Percentiles rank a stretch among this genome's conserved stretches.
These are phyloP conservation scores for Aurelia aurita complex sp. Pacific DNA, from an alignment of 30 jellyfish, hydroid and myxozoan genomes.

Conservation along the genomic window DNA sequence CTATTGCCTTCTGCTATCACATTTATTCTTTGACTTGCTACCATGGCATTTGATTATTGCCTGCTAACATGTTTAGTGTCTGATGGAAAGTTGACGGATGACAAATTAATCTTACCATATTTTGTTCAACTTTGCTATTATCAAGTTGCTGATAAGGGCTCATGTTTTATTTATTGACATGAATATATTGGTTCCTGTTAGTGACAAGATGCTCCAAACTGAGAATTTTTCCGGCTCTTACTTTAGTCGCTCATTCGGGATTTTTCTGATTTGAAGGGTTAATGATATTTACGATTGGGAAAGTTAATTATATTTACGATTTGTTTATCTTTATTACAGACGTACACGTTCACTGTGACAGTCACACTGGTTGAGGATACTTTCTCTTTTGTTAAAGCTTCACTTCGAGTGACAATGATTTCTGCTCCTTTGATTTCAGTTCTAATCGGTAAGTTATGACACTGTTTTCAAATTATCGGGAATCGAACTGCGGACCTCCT, in stretches of 20 bases:
- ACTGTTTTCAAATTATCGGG: neutral
- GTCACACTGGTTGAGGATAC: conserved; percentile 29
- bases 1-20: too few species aligned
- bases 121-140: too few species aligned
- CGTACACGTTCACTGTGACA: conserved; percentile 24
- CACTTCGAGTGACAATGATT: conserved; percentile 11
- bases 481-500: too few species aligned
- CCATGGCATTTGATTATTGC: too few species aligned
- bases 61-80: too few species aligned
- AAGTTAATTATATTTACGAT: neutral
- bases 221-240: neutral
- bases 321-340: neutral
- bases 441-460: neutral
- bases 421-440: conserved; percentile 21
- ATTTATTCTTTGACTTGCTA: too few species aligned
- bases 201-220: neutral
- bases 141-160: too few species aligned
- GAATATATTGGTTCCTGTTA: neutral
- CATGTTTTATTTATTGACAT: too few species aligned
- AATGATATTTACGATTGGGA: neutral
- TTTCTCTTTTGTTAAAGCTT: neutral
- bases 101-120: too few species aligned
- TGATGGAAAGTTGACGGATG: too few species aligned
- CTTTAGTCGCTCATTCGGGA: neutral
- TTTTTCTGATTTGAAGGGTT: neutral